A percentile compares a stretch with the other conserved stretches of the same genome.
phyloP scores from a whole-genome alignment of 1,140 invertebrate genomes.

The Drosophila tropicalis region DNA sequence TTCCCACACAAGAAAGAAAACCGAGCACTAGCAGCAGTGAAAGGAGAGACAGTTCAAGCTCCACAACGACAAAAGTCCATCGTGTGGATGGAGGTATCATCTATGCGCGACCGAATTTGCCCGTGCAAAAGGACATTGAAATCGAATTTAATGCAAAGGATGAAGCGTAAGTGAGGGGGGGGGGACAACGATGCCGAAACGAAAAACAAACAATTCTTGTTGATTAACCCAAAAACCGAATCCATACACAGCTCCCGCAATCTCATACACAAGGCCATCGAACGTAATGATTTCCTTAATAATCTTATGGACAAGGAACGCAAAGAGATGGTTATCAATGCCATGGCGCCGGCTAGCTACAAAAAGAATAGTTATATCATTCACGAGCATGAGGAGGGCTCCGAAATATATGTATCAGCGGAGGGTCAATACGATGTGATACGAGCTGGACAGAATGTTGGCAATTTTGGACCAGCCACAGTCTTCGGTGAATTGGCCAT shows the following conservation, averaged over 20 bases:
- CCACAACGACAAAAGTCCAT: conserved; percentile 51
- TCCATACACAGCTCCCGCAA: conserved; percentile 82
- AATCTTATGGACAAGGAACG: conserved; percentile 94
- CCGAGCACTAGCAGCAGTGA: conserved; percentile 6
- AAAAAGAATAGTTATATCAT: conserved; percentile 91
- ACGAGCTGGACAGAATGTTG: conserved; percentile 90
- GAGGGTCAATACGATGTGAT: conserved; percentile 94
- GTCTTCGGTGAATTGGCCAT: conserved; percentile 97
- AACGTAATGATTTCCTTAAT: conserved; percentile 96
- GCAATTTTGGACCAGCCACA: conserved; percentile 91
- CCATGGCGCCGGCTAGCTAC: conserved; percentile 93
- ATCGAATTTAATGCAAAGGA: conserved; percentile 80
- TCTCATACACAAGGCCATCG: conserved; percentile 86
- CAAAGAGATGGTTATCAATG: conserved; percentile 92
- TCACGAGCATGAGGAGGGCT: conserved; percentile 92
- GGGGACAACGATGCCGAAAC: conserved; percentile 18
- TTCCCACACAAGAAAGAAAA: conserved; percentile 31
- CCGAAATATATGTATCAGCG: conserved; percentile 91
- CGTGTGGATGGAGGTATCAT: conserved; percentile 79
- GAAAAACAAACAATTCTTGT: conserved; percentile 37
- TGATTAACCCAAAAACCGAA: conserved; percentile 35
- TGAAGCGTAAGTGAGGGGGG: conserved; percentile 70
- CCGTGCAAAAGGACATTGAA: conserved; percentile 70
- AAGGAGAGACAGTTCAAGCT: conserved; percentile 19
- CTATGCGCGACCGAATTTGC: conserved; percentile 72